Evolutionary conservation across 2,888 invertebrate genomes (phyloP).

Genomic region (Orthosia gothica): DNA sequence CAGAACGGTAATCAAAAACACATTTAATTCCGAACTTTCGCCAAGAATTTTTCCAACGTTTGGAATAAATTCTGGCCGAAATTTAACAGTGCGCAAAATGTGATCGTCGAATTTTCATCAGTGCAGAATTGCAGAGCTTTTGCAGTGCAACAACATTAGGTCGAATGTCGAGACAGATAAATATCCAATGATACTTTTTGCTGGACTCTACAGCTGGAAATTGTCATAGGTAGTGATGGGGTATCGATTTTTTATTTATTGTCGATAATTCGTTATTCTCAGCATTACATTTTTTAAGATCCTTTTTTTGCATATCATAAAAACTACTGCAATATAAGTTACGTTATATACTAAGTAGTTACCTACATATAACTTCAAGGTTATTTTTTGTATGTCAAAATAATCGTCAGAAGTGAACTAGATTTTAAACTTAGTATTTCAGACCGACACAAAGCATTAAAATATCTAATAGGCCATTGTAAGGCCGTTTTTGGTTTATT

Average conservation of each 20-base stretch:
- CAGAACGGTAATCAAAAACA: conserved; percentile 61
- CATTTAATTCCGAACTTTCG: conserved; percentile 57
- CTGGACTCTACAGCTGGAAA: conserved; percentile 80
- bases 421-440: not conserved
- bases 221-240: conserved; percentile 76
- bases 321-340: not conserved
- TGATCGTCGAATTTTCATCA: conserved; percentile 84
- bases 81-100: conserved; percentile 67
- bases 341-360: not conserved
- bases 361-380: not conserved
- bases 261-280: conserved; percentile 32
- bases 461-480: conserved; percentile 26
- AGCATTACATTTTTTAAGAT: too few relatives aligned
- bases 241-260: not conserved
- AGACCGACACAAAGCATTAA: not conserved
- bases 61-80: conserved; percentile 59
- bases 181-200: conserved; percentile 88
- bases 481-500: conserved; percentile 14
- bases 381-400: conserved; percentile 1
- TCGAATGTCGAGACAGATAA: conserved; percentile 78
- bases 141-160: conserved; percentile 80
- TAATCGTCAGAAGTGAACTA: conserved; percentile 1
- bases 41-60: conserved; percentile 49
- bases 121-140: conserved; percentile 62
- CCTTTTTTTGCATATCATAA: not conserved